Base-by-base conservation (phyloP, 2,888 invertebrate species). In the Ochropacha duplaris region DNA sequence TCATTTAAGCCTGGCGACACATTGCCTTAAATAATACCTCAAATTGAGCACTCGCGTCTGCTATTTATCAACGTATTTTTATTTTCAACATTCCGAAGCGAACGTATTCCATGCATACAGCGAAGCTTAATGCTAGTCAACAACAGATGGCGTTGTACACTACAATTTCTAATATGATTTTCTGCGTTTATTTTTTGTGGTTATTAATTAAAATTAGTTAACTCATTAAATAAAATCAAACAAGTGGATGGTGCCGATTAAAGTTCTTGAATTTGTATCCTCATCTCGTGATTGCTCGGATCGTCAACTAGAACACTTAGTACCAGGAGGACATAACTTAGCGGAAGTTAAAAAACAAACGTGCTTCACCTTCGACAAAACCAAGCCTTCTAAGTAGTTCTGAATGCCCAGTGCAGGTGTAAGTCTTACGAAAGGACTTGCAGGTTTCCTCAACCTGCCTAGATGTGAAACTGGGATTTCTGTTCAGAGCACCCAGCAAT, bases 281-380 rank as follows among this genome's bases (percentile, higher is more conserved):
- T 81, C 83, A 83, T 87, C 83, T 83, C 71, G 79, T 76, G 85
- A 82, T 81, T 80, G 82, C 82, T 84, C 72, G 86, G 87, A 90
- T 87, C 92, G 90, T 92, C 92, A 92, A 92, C 88, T 92, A 90
- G 92, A 92, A 92, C 92, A 92, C 85, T 78, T 66, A 63, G 75
- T 88, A 92, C 91, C 67, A 90, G 90, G 92, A 64, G 58, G 64
- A 52, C 86, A 92, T 77, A 82, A 68, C 49, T 61, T 39, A 44
- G 28, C 55, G 71, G 71, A 84, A 86, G 86, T 19, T 52, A 76
- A 57, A 55, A 44, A 0, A 44, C 9, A 36, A 44, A 44, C 3
- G 39, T 39, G 58, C 22, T 67, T 28, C 28, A 57, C 55, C 68
- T 75, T 71, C 71, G 63, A 64, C 56, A 65, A 60, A 64, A 57